Percentiles rank a stretch among this genome's conserved stretches.
Conservation (phyloP, 2,797 vertebrate species). For the Sparidentex hasta region DNA sequence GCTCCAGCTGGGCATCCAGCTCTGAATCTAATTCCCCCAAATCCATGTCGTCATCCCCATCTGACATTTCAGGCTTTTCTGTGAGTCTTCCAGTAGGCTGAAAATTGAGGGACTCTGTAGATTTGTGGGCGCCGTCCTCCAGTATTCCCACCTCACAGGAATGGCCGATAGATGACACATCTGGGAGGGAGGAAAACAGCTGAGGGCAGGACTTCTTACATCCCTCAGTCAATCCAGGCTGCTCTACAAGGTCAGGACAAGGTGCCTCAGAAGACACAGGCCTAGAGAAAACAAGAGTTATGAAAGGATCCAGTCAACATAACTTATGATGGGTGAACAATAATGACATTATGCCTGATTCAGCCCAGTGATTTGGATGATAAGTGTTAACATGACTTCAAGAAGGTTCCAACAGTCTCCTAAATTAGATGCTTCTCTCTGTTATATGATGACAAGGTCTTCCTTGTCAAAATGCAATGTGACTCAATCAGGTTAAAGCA, state of each 20-base stretch:
- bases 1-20: constrained; percentile 52
- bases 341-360: not conserved
- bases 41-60: constrained; percentile 45
- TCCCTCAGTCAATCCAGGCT: constrained; percentile 55
- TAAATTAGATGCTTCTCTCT: not conserved
- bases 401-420: not conserved
- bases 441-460: not conserved
- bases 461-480: not conserved
- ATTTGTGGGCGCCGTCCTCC: constrained; percentile 46
- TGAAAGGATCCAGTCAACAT: not conserved
- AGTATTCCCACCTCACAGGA: constrained; percentile 24
- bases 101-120: constrained; percentile 61
- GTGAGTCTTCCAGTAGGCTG: constrained; percentile 18
- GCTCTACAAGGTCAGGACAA: constrained; percentile 82
- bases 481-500: not conserved
- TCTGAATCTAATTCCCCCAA: constrained; percentile 60
- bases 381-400: not conserved
- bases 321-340: not conserved
- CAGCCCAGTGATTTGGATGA: not conserved
- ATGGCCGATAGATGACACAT: constrained; percentile 79
- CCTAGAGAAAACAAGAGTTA: constrained; percentile 53
- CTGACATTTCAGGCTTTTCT: constrained; percentile 17
- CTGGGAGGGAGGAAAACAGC: constrained; percentile 82
- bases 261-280: constrained; percentile 44
- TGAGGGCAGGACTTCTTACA: constrained; percentile 61